Conservation (phyloP, 2,888 invertebrate species). For the Colletes collaris region DNA sequence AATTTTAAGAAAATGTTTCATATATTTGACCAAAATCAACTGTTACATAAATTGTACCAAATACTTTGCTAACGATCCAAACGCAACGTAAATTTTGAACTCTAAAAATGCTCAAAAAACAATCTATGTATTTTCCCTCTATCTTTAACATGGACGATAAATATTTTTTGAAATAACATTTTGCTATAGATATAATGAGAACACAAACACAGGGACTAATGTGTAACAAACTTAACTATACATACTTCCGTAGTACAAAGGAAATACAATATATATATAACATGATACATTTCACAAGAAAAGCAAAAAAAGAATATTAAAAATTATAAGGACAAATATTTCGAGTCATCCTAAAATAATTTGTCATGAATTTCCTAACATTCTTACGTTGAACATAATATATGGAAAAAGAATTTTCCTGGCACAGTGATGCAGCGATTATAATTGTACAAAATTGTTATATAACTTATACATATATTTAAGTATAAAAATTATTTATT, state of each 20-base stretch:
- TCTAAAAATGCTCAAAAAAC: slow-evolving; percentile 16
- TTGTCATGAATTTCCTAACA: slow-evolving; percentile 23
- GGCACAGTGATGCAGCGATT: slow-evolving; percentile 31
- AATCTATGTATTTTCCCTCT: slow-evolving; percentile 19
- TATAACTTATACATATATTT: slow-evolving; percentile 39
- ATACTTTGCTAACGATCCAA: slow-evolving; percentile 31
- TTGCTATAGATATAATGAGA: slow-evolving; percentile 26
- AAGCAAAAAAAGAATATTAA: slow-evolving; percentile 5
- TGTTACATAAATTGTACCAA: slow-evolving; percentile 22
- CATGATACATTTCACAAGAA: slow-evolving; percentile 10
- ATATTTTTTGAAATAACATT: slow-evolving; percentile 27
- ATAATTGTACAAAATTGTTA: slow-evolving; percentile 42
- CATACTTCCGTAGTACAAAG: slow-evolving; percentile 9
- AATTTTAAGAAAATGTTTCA: slow-evolving; percentile 18
- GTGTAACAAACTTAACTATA: slow-evolving; percentile 29
- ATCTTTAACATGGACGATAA: slow-evolving; percentile 28
- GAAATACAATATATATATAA: slow-evolving; percentile 11
- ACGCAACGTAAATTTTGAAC: slow-evolving; percentile 19
- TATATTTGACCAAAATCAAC: slow-evolving; percentile 23
- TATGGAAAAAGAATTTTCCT: slow-evolving; percentile 13
- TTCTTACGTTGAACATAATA: slow-evolving; percentile 15
- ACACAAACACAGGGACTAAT: slow-evolving; percentile 27
- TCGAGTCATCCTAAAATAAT: slow-evolving; percentile 24
- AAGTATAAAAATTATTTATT: slow-evolving; percentile 58
- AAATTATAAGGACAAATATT: slow-evolving; percentile 22